Base-by-base conservation (phyloP, 1,140 invertebrate genomes). In the Drosophila neocordata region DNA sequence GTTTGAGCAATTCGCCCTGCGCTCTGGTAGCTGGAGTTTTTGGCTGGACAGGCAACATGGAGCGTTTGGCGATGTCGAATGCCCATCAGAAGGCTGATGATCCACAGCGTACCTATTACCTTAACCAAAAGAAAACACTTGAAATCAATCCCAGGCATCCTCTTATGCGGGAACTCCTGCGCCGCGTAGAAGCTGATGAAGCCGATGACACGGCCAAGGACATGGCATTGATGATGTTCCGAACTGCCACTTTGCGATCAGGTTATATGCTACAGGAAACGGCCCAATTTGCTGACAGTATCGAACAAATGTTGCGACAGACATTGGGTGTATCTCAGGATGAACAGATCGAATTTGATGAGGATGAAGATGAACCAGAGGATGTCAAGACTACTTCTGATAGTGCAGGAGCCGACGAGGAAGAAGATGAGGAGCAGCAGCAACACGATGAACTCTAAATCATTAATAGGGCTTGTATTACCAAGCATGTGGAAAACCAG, bases 21-120 rank as follows among this genome's bases (percentile, higher is more conserved):
- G 99, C 98, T 27, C 93, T 99, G 31, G 97, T 99, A n/a, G 98
- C 98, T 48, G 96, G 96, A 67, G 96, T 97, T 93, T 99, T 98
- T 92, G 98, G 98, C 61, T 98, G 98, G 98, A 99, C 98, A 78
- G 99, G 98, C 65, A 99, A 99, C 91, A 99, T 99, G 99, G 99
- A 99, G 92, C 94, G 98, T 60, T 94, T 99, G 55, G 98, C 98
- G 60, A 94, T 97, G 72, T 98, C 97, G 9, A 99, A 99, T 92
- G 98, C 99, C 15, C 99, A 99, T 92, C 97, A 98, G 87, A 99
- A 99, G 92, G 92, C 96, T 2, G 96, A 99, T 88, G 98, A 99
- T 93, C 95, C 97, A 9, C 96, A 97, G 77, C 95, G 96, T 89
- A 94, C 92, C 51, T 98, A 98, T 92, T 99, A 99, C 90, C 93